Percentiles rank a stretch among this genome's conserved stretches.
These are phyloP conservation scores for Apodemia zela DNA, from an alignment of 2,888 invertebrate genomes.

Conservation along the genomic window DNA sequence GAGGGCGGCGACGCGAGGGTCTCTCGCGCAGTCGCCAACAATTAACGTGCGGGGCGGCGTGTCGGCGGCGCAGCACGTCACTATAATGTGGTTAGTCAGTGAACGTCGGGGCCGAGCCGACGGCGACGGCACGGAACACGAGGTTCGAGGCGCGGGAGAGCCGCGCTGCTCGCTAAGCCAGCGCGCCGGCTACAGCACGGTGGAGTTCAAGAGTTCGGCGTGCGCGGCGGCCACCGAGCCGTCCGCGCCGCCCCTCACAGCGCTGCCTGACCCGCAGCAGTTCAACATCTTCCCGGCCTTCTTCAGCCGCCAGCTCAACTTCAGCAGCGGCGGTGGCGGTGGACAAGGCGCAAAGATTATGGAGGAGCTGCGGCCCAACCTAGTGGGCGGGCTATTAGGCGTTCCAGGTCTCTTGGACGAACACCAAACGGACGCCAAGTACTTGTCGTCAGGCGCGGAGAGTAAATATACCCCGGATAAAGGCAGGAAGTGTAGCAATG, in stretches of 20 bases:
- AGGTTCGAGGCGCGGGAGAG: constrained; percentile 61
- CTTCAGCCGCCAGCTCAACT: constrained; percentile 93
- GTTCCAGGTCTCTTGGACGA: constrained; percentile 90
- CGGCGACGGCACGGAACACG: constrained; percentile 71
- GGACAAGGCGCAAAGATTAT: constrained; percentile 89
- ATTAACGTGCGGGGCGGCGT: constrained; percentile 72
- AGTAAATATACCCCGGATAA: constrained; percentile 79
- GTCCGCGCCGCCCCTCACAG: constrained; percentile 78
- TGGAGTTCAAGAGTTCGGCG: constrained; percentile 91
- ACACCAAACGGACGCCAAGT: constrained; percentile 82
- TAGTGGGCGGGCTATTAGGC: constrained; percentile 88
- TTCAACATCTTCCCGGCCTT: constrained; percentile 96
- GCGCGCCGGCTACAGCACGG: constrained; percentile 85
- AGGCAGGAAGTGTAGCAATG: constrained; percentile 88
- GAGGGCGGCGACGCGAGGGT: constrained; percentile 62
- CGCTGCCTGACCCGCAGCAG: constrained; percentile 86
- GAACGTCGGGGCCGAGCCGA: constrained; percentile 82
- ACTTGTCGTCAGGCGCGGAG: constrained; percentile 74
- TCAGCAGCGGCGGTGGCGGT: constrained; percentile 84
- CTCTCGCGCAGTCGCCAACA: constrained; percentile 77
- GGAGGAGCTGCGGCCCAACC: constrained; percentile 92
- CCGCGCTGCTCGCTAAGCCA: constrained; percentile 72
- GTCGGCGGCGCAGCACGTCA: constrained; percentile 70
- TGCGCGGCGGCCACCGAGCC: constrained; percentile 80
- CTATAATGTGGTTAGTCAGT: constrained; percentile 84